Percentiles rank a stretch among this genome's conserved stretches.
Evolutionary conservation across 2,888 invertebrate genomes (phyloP).

Genomic region (Ophraella communa): DNA sequence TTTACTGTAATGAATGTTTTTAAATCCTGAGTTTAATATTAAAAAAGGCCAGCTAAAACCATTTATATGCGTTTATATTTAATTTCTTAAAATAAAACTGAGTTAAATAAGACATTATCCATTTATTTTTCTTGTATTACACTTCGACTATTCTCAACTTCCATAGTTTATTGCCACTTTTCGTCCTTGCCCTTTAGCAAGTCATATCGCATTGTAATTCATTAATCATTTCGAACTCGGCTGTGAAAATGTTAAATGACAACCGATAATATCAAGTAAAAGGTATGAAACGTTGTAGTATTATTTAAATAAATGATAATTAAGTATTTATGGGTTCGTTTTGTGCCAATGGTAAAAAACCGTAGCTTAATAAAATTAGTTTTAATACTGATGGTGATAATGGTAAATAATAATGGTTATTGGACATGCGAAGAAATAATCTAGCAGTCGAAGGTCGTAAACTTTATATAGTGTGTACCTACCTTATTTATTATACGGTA

Average conservation of each 20-base stretch:
- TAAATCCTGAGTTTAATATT: too few relatives aligned
- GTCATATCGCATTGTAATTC: conserved; percentile 20
- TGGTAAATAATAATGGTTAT: conserved; percentile 37
- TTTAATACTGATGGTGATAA: conserved; percentile 44
- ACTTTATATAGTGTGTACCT: not conserved
- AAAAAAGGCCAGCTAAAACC: too few relatives aligned
- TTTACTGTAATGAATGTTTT: too few relatives aligned
- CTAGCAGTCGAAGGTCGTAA: conserved; percentile 2
- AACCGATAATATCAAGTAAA: conserved; percentile 38
- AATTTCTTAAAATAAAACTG: not conserved
- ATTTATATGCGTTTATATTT: too few relatives aligned
- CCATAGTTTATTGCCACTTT: not conserved
- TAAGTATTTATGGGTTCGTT: conserved; percentile 40
- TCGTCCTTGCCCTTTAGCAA: conserved; percentile 10
- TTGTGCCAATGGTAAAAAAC: conserved; percentile 41
- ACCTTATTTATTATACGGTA: not conserved
- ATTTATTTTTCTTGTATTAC: not conserved
- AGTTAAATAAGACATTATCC: not conserved
- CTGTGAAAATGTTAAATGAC: conserved; percentile 42
- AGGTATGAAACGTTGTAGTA: conserved; percentile 37
- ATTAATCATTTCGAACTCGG: conserved; percentile 29
- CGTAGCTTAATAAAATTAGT: conserved; percentile 46
- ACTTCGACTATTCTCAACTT: not conserved
- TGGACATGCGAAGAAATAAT: conserved; percentile 38
- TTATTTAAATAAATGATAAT: conserved; percentile 48